Base-by-base conservation (phyloP, 2,113 vertebrate genomes). In the Pteruthius melanotis region DNA sequence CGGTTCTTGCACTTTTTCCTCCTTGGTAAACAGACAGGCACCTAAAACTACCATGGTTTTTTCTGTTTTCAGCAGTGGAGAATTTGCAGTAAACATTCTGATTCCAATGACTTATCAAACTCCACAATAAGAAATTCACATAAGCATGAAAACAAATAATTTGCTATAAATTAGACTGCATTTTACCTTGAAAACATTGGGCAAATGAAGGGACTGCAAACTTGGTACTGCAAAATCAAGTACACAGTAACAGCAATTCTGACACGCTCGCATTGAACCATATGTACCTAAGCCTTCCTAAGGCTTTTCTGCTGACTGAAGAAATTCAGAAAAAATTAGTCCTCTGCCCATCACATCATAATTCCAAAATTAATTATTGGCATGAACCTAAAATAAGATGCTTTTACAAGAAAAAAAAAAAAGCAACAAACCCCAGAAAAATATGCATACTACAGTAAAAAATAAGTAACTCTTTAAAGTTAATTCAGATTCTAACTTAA, bases 251-350 rank as follows among this genome's bases (percentile, higher is more conserved):
- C 33, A 50, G n/a, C 72, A 88, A 78, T 70, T 81, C 52, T 37
- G 22, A 90, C 15, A 70, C 7, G 6, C 2, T 33, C 5, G 3
- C 50, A 65, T 0, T 39, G 33, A 88, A 31, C 20, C 15, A 0
- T 7, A 74, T 3, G 47, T 33, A 66, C 2, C 0, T 6, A 60
- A 61, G 10, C 20, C 17, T 70, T 47, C n/a, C 28, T n/a, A 61
- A 45, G 6, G 9, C 11, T 52, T 10, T 39, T 57, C 39, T 70
- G 16, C 18, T 52, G 20, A 60, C 47, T 74, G 20, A 86, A 12
- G 2, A 72, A 47, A 44, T 21, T 18, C 1, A 5, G 30, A 79
- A 90, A 90, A 71, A 53, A 7, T 47, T 20, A 60, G 5, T 50
- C 13, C 9, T 63, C 83, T 79, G 28, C 40, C 17, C 40, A 57